Base-by-base conservation (phyloP, 1,140 invertebrate species). In the Drosophila takahashii region DNA sequence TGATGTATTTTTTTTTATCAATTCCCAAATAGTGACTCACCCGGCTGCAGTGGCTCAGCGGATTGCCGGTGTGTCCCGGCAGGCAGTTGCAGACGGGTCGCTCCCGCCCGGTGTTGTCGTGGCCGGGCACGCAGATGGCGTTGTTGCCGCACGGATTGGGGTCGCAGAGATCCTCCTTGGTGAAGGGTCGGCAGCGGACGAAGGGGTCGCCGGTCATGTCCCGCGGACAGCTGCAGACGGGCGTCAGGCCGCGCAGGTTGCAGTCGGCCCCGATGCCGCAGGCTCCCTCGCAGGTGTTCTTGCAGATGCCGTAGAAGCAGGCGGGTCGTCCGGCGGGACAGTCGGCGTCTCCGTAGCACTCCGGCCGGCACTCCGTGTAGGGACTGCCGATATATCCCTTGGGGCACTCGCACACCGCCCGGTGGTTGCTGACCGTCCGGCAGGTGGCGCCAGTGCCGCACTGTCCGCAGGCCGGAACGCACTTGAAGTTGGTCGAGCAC, bases 191-290 rank as follows among this genome's bases (percentile, higher is more conserved):
- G 92, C 97, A 97, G 73, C 94, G 94, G 1, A 95, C 93, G 92
- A 97, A 98, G 13, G 97, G 96, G 94, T 97, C 95, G 3, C 97
- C 97, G 22, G 96, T 97, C 95, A 96, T 97, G 85, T 97, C 96
- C 81, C 94, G 95, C 3, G 97, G 97, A 91, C 97, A 98, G 42
- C 95, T 96, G 92, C 97, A 97, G 29, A 97, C 95, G 18, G 95
- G 96, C 26, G 95, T 98, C 70, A 95, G 93, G 0, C 96, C 95
- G 8, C 95, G 93, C 32, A 97, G 93, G 76, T 96, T 92, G 44
- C 91, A 92, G 36, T 42, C 91, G 45, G 97, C 96, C 71, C 96
- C 95, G 1, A 96, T 92, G 34, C 97, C 97, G 83, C 97, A 98
- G 11, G 95, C 95, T 10, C 95, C 95, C 10, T 95, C 95, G 89